A percentile compares a stretch with the other conserved stretches of the same genome.
These are phyloP conservation scores for Anseranas semipalmata DNA, from an alignment of 2,113 vertebrate species.

Conservation along the genomic window DNA sequence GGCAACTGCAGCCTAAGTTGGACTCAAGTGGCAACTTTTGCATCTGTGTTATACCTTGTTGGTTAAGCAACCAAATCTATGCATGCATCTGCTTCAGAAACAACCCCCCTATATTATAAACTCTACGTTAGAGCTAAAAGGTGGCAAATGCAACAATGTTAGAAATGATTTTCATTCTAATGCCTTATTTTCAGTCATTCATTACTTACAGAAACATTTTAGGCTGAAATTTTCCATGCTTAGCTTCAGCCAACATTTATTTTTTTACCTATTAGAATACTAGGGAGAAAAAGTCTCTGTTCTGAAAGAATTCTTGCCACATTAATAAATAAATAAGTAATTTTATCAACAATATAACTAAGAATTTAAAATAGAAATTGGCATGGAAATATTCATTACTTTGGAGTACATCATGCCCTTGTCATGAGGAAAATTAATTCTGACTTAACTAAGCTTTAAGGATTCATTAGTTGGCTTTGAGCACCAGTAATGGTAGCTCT, in stretches of 20 bases:
- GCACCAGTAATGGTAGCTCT: not conserved
- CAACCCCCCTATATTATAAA: not conserved
- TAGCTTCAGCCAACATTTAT: not conserved
- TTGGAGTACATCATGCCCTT: not conserved
- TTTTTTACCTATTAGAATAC: not conserved
- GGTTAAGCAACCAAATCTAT: not conserved
- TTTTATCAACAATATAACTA: not conserved
- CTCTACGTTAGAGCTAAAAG: not conserved
- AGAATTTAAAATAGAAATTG: conserved; percentile 5
- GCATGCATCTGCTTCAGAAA: not conserved
- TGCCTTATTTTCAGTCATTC: not conserved
- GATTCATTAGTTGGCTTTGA: not conserved
- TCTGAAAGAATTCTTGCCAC: not conserved
- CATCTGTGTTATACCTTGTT: not conserved
- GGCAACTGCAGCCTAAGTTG: not conserved
- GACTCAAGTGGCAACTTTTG: not conserved
- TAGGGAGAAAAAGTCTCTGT: not conserved
- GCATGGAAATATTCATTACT: not conserved
- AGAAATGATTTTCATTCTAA: not conserved
- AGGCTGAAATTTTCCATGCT: not conserved
- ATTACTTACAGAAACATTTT: not conserved
- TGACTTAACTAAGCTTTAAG: not conserved
- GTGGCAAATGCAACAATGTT: not conserved
- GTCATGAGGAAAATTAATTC: not conserved
- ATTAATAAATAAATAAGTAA: not conserved